These are phyloP conservation scores for Gonioctena quinquepunctata DNA, from an alignment of 1,140 invertebrate genomes.

Conservation along the genomic window DNA sequence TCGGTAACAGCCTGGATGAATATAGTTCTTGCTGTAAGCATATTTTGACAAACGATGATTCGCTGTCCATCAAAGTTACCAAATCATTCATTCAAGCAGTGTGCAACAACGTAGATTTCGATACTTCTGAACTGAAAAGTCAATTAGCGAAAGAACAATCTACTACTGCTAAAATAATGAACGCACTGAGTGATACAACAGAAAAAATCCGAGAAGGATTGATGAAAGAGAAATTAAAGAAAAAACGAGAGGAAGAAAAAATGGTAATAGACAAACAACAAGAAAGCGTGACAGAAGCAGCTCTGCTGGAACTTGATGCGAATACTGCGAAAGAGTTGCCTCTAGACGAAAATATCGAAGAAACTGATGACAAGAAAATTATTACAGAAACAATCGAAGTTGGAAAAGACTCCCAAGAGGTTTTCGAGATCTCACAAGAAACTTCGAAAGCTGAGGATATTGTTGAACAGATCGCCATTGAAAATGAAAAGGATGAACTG, in stretches of 20 bases:
- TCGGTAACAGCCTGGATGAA: neutral
- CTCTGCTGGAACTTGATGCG: neutral
- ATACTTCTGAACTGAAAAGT: neutral
- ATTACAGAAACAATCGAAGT: neutral
- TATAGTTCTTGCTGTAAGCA: neutral
- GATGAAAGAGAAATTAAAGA: neutral
- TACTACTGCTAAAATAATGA: neutral
- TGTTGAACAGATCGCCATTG: too few relatives aligned
- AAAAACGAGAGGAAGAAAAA: neutral
- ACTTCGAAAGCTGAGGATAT: too few relatives aligned
- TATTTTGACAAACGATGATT: neutral
- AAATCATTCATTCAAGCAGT: neutral
- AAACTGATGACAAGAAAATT: neutral
- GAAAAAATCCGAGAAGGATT: neutral
- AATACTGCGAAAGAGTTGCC: neutral
- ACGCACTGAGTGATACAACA: neutral
- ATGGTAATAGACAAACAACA: too few relatives aligned
- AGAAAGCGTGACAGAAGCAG: too few relatives aligned
- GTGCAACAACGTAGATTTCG: neutral
- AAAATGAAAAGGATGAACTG: too few relatives aligned
- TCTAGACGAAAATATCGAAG: neutral
- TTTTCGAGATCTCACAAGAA: too few relatives aligned
- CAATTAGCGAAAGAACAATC: neutral
- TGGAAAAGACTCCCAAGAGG: too few relatives aligned
- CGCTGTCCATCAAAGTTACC: neutral